These are phyloP conservation scores for Megaleporinus macrocephalus DNA, from an alignment of 2,113 vertebrate species.

Conservation along the genomic window DNA sequence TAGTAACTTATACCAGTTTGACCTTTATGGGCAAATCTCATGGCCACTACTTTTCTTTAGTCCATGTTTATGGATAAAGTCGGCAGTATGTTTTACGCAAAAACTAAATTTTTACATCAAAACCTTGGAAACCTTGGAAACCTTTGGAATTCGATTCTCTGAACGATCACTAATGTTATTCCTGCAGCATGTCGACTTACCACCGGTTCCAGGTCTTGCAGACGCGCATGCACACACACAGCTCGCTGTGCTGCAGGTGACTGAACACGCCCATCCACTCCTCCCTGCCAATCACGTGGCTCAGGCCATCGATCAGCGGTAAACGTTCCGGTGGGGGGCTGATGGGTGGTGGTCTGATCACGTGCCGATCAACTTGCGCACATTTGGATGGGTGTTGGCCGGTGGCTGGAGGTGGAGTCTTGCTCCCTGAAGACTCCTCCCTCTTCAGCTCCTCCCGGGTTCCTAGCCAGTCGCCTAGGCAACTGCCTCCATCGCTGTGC, in stretches of 20 bases:
- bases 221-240: slow-evolving; percentile 96
- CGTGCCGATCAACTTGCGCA: slow-evolving; percentile 94
- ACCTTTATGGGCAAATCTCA: no score
- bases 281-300: slow-evolving; percentile 91
- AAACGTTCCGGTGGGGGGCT: slow-evolving; percentile 93
- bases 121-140: no score
- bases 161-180: neutral
- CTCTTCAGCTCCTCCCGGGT: slow-evolving; percentile 82
- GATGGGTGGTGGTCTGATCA: slow-evolving; percentile 94
- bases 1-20: no score
- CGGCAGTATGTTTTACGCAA: no score
- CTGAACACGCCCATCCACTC: slow-evolving; percentile 94
- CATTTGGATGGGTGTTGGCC: slow-evolving; percentile 77
- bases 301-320: slow-evolving; percentile 84
- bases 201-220: slow-evolving; percentile 99
- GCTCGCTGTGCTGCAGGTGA: slow-evolving; percentile 90
- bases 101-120: no score
- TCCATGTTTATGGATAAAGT: no score
- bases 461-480: slow-evolving; percentile 83
- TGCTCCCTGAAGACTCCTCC: slow-evolving; percentile 78
- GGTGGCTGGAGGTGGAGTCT: slow-evolving; percentile 70
- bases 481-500: slow-evolving; percentile 73
- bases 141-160: neutral
- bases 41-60: no score
- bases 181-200: slow-evolving; percentile 75